Base-by-base conservation (phyloP, 2,888 invertebrate genomes). In the Acanthococcus lagerstroemiae region DNA sequence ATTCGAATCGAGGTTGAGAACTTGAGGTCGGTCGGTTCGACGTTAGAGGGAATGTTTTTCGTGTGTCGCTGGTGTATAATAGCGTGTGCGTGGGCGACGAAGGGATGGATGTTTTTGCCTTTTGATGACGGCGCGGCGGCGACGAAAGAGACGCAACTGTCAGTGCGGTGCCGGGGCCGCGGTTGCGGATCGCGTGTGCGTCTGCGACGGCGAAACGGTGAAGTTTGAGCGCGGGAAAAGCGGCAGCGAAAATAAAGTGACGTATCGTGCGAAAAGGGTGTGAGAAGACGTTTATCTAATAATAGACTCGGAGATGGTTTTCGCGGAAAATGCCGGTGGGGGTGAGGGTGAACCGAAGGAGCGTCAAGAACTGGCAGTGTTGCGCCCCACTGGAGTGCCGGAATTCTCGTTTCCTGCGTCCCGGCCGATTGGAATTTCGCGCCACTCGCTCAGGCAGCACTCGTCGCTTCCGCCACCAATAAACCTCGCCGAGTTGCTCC, bases 231-330 rank as follows among this genome's bases (percentile, higher is more conserved):
- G n/a, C n/a, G 37, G n/a, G 37, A 37, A 37, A 37, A 37, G 37
- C 37, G n/a, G n/a, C n/a, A n/a, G n/a, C n/a, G 3, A 37, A 37
- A 37, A n/a, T 15, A 37, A 37, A 37, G 37, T 37, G 37, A 37
- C 37, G 37, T 37, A 37, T 37, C 37, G 37, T n/a, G 37, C n/a
- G 37, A 37, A 37, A 63, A 63, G 63, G 63, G 63, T 52, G 63
- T 52, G 63, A 52, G 63, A 52, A 63, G 63, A 63, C 52, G 52
- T 63, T 63, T 54, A 63, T 63, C 63, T 63, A 63, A 63, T 52
- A 63, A 63, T 63, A 63, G 52, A 63, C 52, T 63, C 52, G 37
- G 37, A 37, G 37, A n/a, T 37, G 37, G 37, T 37, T 9, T 37
- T 37, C 37, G 37, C 37, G 37, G 37, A 37, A 37, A 37, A 37